Base-by-base conservation (phyloP, 30 jellyfish, hydroid and myxozoan genomes). In the Aurelia aurita region DNA sequence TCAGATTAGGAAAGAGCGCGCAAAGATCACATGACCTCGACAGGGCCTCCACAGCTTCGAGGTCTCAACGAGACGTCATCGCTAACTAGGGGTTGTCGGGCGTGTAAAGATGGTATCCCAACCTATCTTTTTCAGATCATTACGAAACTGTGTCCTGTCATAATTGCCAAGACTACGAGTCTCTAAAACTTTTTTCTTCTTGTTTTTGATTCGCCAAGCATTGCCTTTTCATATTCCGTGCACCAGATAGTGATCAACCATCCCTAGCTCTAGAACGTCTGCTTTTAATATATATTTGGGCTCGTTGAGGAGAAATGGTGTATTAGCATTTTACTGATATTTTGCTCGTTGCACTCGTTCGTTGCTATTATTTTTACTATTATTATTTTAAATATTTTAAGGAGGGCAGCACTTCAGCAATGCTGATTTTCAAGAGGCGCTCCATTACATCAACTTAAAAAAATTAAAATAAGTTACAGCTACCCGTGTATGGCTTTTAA, bases 221-320 rank as follows among this genome's bases (percentile, higher is more conserved):
- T 58, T 77, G 34, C 55, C 58, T 77, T 77, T 53, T 35, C 89
- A 55, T 59, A 77, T 60, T 43, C 89, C 89, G 58, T 62, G 14
- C 79, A 75, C 87, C 87, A 51, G 22, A 54, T 75, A 75, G 76
- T 75, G 87, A 58, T 75, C 76, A 21, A 77, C 89, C 89, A 58
- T 77, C 58, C 79, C 80, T 19, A 58, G 12, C 58, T 39, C 78
- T 62, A 77, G 89, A 44, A 77, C 89, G 47, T 77, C 73, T 34
- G 89, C 73, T 69, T 39, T 39, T 32, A 77, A 77, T 22, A 77
- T 77, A 51, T 43, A 62, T 58, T 77, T 58, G 89, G 75, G 89
- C 79, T 77, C 74, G 86, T 12, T 61, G 86, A 45, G 2, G 86
- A 74, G 72, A 74, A 74, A 74, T 74, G 74, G 73, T 74, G 73